phyloP scores from a whole-genome alignment of 2,113 vertebrate genomes.

The Equus przewalskii region DNA sequence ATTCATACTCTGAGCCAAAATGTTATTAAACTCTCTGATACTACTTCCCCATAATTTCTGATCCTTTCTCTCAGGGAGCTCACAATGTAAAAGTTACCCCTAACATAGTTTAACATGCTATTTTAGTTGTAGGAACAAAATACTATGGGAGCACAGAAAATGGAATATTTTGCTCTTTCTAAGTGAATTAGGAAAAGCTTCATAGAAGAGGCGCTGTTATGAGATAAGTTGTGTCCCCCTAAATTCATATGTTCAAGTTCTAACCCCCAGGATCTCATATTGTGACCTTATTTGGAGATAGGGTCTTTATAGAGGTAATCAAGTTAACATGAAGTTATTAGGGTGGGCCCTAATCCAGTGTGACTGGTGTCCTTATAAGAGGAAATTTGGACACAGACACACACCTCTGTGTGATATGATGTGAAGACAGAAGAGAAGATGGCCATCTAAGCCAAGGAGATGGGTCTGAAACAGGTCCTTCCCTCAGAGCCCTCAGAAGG shows the following conservation, averaged over 20 bases:
- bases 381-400: not conserved
- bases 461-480: not conserved
- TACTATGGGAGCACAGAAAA: not conserved
- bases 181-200: not conserved
- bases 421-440: not conserved
- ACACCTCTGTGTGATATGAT: not conserved
- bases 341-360: not conserved
- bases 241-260: not conserved
- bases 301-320: not conserved
- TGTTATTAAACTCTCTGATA: not conserved
- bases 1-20: not conserved
- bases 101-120: not conserved
- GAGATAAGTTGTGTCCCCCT: not conserved
- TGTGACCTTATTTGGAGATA: not conserved
- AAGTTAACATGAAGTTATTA: not conserved
- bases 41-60: not conserved
- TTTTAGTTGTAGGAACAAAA: not conserved
- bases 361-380: not conserved
- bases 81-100: not conserved
- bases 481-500: not conserved
- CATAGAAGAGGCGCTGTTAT: not conserved
- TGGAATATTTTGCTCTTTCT: not conserved
- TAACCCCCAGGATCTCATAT: not conserved
- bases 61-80: not conserved
- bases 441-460: not conserved